A percentile compares a stretch with the other conserved stretches of the same genome.
Conservation (phyloP, 2,113 vertebrate species). For the Hippocampus guttulatus region DNA sequence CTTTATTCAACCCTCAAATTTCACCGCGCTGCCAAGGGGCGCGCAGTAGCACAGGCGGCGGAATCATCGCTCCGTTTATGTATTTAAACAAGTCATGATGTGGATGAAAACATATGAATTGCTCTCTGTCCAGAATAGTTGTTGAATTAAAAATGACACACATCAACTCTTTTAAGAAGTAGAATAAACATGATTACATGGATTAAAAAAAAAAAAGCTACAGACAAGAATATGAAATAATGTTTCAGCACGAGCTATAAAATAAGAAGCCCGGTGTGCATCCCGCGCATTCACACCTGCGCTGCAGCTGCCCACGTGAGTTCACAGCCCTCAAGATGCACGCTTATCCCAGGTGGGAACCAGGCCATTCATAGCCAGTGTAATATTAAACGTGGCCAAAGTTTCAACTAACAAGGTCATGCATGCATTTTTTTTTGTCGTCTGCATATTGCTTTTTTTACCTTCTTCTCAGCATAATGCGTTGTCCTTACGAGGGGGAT, state of each 20-base stretch:
- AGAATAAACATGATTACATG: background rate
- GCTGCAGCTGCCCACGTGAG: background rate
- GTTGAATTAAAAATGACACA: background rate
- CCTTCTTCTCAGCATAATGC: conserved; percentile 10
- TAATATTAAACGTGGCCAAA: background rate
- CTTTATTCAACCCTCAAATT: conserved; percentile 46
- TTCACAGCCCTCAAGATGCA: background rate
- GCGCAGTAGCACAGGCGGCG: background rate
- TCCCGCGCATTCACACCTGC: background rate
- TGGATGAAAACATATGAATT: background rate
- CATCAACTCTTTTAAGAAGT: background rate
- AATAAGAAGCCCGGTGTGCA: too few relatives aligned
- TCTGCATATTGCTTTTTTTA: too few relatives aligned
- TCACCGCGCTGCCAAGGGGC: conserved; percentile 36
- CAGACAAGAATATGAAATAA: background rate
- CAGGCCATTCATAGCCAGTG: background rate
- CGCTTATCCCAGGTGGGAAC: conserved; percentile 26
- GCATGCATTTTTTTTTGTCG: background rate
- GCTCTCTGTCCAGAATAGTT: background rate
- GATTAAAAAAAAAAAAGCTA: background rate
- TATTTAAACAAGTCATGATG: background rate
- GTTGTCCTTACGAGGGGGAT: conserved; percentile 51
- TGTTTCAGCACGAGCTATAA: too few relatives aligned
- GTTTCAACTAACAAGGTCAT: conserved; percentile 2
- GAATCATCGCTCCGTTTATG: background rate